Evolutionary conservation across 2,888 invertebrate genomes (phyloP).

Genomic region (Neoascia interrupta): DNA sequence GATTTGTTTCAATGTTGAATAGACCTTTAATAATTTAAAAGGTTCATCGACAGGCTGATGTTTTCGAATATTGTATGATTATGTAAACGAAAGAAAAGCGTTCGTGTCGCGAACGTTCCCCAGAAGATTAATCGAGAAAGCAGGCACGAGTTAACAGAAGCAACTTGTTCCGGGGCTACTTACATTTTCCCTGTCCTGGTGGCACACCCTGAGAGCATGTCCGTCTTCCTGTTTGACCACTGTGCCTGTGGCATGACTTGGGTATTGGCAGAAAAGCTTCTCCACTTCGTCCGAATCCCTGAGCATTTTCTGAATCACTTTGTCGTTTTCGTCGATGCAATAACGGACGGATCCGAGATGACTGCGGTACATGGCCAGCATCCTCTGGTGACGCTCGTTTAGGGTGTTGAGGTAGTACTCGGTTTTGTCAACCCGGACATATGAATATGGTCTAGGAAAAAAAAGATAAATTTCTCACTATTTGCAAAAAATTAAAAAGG

Average conservation of each 20-base stretch:
- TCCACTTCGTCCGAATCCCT: constrained; percentile 76
- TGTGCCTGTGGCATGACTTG: constrained; percentile 74
- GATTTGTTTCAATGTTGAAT: constrained; percentile 95
- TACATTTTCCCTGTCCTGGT: constrained; percentile 78
- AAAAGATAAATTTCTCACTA: too few species aligned
- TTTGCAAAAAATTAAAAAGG: too few species aligned
- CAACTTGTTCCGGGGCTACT: constrained; percentile 68
- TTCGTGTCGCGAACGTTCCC: constrained; percentile 54
- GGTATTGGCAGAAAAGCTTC: constrained; percentile 82
- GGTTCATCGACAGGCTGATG: constrained; percentile 76
- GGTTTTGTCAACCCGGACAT: constrained; percentile 87
- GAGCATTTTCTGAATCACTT: constrained; percentile 81
- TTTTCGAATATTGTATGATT: constrained; percentile 62
- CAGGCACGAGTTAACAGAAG: constrained; percentile 1
- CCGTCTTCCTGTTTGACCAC: constrained; percentile 86
- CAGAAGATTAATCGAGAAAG: constrained; percentile 38
- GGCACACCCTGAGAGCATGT: constrained; percentile 73
- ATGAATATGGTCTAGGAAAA: constrained; percentile 85
- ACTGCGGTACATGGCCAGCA: constrained; percentile 87
- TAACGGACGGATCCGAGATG: constrained; percentile 87
- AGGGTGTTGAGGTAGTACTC: constrained; percentile 87
- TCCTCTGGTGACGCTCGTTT: constrained; percentile 87
- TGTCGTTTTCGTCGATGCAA: constrained; percentile 86
- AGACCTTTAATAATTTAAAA: constrained; percentile 84
- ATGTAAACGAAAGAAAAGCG: constrained; percentile 55